Evolutionary conservation across 2,888 invertebrate genomes (phyloP).

Genomic region (Pinctada fucata): DNA sequence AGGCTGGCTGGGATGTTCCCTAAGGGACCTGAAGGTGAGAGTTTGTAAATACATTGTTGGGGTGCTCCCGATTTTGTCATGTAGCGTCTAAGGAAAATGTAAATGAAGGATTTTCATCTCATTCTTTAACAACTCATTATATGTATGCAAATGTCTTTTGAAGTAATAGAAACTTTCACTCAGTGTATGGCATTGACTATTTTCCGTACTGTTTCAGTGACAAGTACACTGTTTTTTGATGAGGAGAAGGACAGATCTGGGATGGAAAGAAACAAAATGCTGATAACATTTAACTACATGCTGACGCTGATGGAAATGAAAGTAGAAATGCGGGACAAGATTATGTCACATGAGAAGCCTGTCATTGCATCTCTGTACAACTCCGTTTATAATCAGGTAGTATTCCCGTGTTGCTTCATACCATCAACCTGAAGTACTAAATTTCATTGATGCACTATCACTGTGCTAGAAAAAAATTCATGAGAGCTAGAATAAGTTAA

Average conservation of each 20-base stretch:
- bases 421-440: neutral
- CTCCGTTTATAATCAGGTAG: constrained; percentile 74
- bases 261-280: constrained; percentile 69
- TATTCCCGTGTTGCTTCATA: neutral
- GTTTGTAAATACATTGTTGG: neutral
- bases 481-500: too few relatives aligned
- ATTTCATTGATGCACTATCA: too few relatives aligned
- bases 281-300: constrained; percentile 76
- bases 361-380: constrained; percentile 74
- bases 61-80: neutral
- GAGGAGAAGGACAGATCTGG: constrained; percentile 67
- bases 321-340: constrained; percentile 72
- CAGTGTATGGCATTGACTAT: too few relatives aligned
- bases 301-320: constrained; percentile 76
- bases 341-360: constrained; percentile 76
- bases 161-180: neutral
- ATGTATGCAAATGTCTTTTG: neutral
- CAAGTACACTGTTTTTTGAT: constrained; percentile 72
- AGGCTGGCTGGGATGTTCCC: constrained; percentile 76
- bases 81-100: neutral
- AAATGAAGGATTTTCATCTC: neutral
- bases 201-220: constrained; percentile 56
- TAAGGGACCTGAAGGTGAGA: constrained; percentile 75
- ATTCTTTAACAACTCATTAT: neutral
- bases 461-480: too few relatives aligned